Evolutionary conservation across 2,113 vertebrate genomes (phyloP).

Genomic region (Sterna hirundo): DNA sequence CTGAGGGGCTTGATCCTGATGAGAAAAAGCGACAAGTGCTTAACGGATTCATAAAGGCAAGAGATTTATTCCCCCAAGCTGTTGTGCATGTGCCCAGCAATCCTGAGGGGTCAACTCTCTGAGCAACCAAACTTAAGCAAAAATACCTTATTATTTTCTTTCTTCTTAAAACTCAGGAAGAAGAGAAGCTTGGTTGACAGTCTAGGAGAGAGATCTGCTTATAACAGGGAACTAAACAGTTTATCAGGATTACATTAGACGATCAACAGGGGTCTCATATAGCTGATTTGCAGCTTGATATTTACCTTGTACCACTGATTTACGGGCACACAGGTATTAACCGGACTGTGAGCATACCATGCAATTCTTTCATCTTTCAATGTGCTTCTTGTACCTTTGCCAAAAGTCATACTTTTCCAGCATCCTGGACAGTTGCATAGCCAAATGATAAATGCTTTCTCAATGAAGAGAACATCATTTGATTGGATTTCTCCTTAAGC

Average conservation of each 20-base stretch:
- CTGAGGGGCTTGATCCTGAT: background rate
- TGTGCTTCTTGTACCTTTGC: slow-evolving; percentile 31
- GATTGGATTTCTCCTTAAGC: slow-evolving; percentile 62
- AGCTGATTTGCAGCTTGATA: slow-evolving; percentile 57
- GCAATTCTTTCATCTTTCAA: slow-evolving; percentile 65
- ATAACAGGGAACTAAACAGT: slow-evolving; percentile 51
- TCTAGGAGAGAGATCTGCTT: background rate
- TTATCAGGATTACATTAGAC: slow-evolving; percentile 56
- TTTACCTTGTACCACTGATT: slow-evolving; percentile 64
- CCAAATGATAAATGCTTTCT: slow-evolving; percentile 69
- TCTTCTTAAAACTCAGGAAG: background rate
- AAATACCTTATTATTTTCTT: background rate
- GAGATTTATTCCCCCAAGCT: background rate
- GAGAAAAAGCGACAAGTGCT: background rate
- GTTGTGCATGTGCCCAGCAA: background rate
- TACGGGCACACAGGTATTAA: slow-evolving; percentile 49
- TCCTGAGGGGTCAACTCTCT: background rate
- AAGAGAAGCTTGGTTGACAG: background rate
- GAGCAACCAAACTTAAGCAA: background rate
- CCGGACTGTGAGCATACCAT: slow-evolving; percentile 11
- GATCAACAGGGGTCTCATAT: slow-evolving; percentile 49
- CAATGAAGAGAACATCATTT: slow-evolving; percentile 54
- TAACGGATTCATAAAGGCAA: background rate
- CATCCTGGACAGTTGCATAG: slow-evolving; percentile 34
- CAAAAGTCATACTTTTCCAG: slow-evolving; percentile 54